Base-by-base conservation (phyloP, 2,888 invertebrate species). In the Callyntrura guangdongensis region DNA sequence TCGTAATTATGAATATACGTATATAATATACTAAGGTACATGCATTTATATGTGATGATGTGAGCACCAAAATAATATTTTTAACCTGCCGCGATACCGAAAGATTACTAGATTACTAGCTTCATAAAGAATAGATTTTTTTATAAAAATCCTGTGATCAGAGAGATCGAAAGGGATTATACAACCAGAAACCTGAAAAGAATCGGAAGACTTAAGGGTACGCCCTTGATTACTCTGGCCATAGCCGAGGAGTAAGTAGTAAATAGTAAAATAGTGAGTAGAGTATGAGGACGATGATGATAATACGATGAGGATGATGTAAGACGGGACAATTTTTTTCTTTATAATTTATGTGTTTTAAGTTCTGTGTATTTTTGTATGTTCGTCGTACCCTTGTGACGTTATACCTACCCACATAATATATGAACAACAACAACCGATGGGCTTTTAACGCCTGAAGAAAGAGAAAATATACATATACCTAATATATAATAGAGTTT, bases 201-300 rank as follows among this genome's bases (percentile, higher is more conserved):
- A 56, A 79, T 27, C 56, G 45, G 74, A 45, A 86, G 86, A 20
- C 86, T 88, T 81, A 83, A 88, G 74, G 86, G 81, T 86, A 86
- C 86, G 86, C 90, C 90, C 90, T 74, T 83, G 89, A 83, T 89
- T 84, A 69, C 69, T 47, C 47, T 45, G 69, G 8, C n/a, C n/a
- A n/a, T n/a, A n/a, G n/a, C n/a, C n/a, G n/a, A n/a, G n/a, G n/a
- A n/a, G n/a, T n/a, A n/a, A n/a, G 56, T 79, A 59, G 82, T 61
- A 22, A 45, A 47, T 82, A 47, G 82, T 64, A 47, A 47, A 86
- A 27, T 77, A 47, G 82, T 82, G 61, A 72, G 59, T 17, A 49
- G 53, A 9, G 61, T 17, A 56, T 17, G 45, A 72, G n/a, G 22
- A 8, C 8, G 47, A 61, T 64, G 83, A 59, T 49, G 49, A 83